These are phyloP conservation scores for Drosophila pectinifera DNA, from an alignment of 1,140 invertebrate species.

Conservation along the genomic window DNA sequence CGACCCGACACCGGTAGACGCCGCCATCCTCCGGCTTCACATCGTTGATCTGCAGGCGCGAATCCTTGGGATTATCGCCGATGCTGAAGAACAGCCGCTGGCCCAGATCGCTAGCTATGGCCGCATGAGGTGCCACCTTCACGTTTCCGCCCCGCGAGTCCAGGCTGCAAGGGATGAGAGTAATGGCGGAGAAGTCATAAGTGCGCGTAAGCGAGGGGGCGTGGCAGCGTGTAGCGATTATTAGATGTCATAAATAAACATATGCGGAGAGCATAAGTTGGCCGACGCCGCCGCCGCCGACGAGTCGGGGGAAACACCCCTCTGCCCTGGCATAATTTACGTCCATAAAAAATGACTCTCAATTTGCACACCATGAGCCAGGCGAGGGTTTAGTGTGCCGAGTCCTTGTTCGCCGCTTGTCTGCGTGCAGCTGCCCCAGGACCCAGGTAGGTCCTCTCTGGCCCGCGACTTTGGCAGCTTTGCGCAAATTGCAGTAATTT, in stretches of 20 bases:
- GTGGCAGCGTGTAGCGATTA: conserved; percentile 64
- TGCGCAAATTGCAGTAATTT: conserved; percentile 81
- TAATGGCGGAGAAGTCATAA: conserved; percentile 63
- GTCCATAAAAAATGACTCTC: conserved; percentile 76
- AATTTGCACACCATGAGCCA: conserved; percentile 69
- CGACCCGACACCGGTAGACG: conserved; percentile 92
- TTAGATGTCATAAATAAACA: conserved; percentile 83
- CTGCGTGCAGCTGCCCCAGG: conserved; percentile 24
- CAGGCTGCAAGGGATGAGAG: conserved; percentile 86
- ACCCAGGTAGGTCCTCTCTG: conserved; percentile 9
- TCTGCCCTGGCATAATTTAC: conserved; percentile 70
- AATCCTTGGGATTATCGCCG: conserved; percentile 88
- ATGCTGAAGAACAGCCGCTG: conserved; percentile 91
- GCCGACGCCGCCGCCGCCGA: conserved; percentile 5
- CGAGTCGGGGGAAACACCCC: conserved; percentile 1
- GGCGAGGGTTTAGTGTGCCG: conserved; percentile 28
- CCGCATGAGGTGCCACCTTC: conserved; percentile 88
- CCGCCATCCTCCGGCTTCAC: conserved; percentile 91
- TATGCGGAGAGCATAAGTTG: conserved; percentile 74
- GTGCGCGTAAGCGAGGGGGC: conserved; percentile 59
- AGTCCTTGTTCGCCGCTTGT: conserved; percentile 27
- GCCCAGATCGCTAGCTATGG: conserved; percentile 90
- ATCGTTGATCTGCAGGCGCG: conserved; percentile 90
- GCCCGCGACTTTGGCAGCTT: conserved; percentile 70
- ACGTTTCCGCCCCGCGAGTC: conserved; percentile 90